A percentile compares a stretch with the other conserved stretches of the same genome.
Evolutionary conservation across 2,797 vertebrate species (phyloP).

Genomic region (Falco naumanni): DNA sequence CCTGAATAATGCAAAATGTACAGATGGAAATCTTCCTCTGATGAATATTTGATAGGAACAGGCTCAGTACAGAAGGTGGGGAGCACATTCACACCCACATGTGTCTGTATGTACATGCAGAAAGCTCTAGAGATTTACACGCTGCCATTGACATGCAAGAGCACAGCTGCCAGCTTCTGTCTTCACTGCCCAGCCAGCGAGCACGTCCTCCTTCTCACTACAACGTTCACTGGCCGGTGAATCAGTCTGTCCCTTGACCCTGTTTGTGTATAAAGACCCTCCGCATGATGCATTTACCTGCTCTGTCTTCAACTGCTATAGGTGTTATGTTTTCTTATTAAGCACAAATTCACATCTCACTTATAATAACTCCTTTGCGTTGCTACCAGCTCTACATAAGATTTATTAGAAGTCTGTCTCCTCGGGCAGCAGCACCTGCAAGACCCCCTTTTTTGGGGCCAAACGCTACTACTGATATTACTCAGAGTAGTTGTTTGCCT

Average conservation of each 20-base stretch:
- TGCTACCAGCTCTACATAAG: neutral
- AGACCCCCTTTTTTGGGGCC: neutral
- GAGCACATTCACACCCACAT: neutral
- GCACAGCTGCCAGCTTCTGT: neutral
- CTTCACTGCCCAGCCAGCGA: neutral
- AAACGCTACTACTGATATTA: neutral
- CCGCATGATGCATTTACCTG: neutral
- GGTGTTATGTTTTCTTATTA: neutral
- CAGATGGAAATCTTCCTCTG: constrained; percentile 33
- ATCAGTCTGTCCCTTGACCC: neutral
- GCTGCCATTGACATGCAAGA: neutral
- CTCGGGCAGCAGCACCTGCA: neutral
- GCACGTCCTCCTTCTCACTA: neutral
- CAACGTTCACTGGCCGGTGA: neutral
- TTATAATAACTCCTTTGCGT: neutral
- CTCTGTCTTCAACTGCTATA: neutral
- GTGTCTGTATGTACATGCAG: neutral
- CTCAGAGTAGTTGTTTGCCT: neutral
- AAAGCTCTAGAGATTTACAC: neutral
- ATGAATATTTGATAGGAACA: constrained; percentile 36
- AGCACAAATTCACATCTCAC: neutral
- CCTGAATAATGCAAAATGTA: constrained; percentile 36
- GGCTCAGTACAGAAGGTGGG: neutral
- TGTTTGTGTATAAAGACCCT: neutral
- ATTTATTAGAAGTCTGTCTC: fast-evolving